Base-by-base conservation (phyloP, 23 tunicate species). In the Pegea sp. region DNA sequence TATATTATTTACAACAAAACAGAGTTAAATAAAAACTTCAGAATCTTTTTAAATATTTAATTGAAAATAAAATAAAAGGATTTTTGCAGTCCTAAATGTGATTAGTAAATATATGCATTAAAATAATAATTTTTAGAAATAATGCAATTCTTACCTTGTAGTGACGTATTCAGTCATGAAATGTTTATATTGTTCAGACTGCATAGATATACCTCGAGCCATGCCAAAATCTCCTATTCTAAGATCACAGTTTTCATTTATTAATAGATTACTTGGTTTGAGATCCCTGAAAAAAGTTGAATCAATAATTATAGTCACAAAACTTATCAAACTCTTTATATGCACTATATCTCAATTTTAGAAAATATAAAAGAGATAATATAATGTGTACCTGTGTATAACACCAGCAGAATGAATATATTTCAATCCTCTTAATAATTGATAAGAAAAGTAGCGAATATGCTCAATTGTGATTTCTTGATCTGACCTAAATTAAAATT, bases 91-190 rank as follows among this genome's bases (percentile, higher is more conserved):
- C 16, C 11, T 8, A 8, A 38, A 38, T 38, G 11, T 38, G 16
- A 38, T 38, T 38, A 16, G 11, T 38, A 38, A 38, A 38, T 38
- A 38, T 38, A 38, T 38, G 16, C n/a, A n/a, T n/a, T n/a, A n/a
- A n/a, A n/a, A n/a, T n/a, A n/a, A n/a, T n/a, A n/a, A n/a, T n/a
- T n/a, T n/a, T n/a, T n/a, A n/a, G n/a, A 38, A 38, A 38, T 16
- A 8, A 38, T 8, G 16, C 46, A 11, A 38, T 38, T 11, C 55
- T 16, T 61, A 84, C 95, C 95, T 70, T 6, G 98, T 89, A 3
- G 98, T 84, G 0, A 89, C 98, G 53, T 89, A 89, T 70, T 89
- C 98, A 2, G 95, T 84, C 95, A 84, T 84, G 42, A 84, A 84
- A 32, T 46, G 42, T 68, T 68, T 84, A 19, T 68, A 68, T 31